Evolutionary conservation across 2,797 vertebrate species (phyloP).

Genomic region (Oryzias dopingdopingensis): DNA sequence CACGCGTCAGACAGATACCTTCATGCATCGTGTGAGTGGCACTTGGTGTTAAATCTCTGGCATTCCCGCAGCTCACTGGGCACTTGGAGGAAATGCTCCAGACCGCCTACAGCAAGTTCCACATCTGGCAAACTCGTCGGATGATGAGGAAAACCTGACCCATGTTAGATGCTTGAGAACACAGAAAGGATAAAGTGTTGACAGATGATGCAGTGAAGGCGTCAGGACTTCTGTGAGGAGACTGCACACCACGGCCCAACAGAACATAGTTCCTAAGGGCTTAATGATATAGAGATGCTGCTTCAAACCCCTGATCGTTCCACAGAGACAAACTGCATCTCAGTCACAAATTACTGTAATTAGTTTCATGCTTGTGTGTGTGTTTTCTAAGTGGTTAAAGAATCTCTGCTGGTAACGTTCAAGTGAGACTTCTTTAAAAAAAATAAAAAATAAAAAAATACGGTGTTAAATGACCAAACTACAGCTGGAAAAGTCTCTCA

Average conservation of each 20-base stretch:
- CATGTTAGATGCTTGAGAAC: constrained; percentile 22
- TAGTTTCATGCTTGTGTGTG: constrained; percentile 53
- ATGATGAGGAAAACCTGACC: constrained; percentile 96
- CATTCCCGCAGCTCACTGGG: constrained; percentile 83
- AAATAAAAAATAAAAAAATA: constrained; percentile 17
- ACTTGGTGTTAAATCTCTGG: constrained; percentile 5
- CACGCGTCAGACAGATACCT: not conserved
- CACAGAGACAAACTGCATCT: constrained; percentile 58
- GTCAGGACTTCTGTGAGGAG: constrained; percentile 42
- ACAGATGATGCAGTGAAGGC: constrained; percentile 45
- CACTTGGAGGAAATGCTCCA: constrained; percentile 98
- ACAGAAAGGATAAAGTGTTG: constrained; percentile 37
- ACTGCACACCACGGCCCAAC: constrained; percentile 40
- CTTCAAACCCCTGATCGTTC: constrained; percentile 51
- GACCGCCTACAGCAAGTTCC: constrained; percentile 95
- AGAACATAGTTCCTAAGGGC: constrained; percentile 37
- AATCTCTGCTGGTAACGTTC: constrained; percentile 37
- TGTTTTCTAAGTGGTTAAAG: constrained; percentile 56
- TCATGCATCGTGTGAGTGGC: not conserved
- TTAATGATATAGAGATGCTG: constrained; percentile 44
- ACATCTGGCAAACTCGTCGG: constrained; percentile 93
- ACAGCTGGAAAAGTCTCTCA: constrained; percentile 62
- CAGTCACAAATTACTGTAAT: constrained; percentile 65
- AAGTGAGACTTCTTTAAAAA: constrained; percentile 29
- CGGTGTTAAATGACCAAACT: constrained; percentile 72